Conservation (phyloP, 2,113 vertebrate genomes). For the Monopterus albus region DNA sequence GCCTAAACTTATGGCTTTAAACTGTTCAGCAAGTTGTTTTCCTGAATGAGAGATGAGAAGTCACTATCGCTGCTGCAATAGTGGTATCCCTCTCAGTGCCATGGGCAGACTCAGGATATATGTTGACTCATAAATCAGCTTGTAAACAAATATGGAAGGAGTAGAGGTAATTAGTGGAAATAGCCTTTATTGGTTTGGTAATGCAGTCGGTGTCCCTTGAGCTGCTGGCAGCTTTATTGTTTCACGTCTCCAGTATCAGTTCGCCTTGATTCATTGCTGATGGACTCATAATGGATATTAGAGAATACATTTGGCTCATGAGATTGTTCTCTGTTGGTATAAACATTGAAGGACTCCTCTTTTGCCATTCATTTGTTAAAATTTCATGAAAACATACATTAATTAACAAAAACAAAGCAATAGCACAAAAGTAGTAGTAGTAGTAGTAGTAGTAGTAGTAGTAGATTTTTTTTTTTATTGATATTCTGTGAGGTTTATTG, state of each 20-base stretch:
- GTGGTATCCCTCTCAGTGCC: constrained; percentile 4
- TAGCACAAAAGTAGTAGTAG: too few relatives aligned
- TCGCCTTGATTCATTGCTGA: constrained; percentile 28
- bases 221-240: constrained; percentile 45
- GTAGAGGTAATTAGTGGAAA: constrained; percentile 56
- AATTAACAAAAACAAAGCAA: constrained; percentile 2
- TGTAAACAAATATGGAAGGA: constrained; percentile 32
- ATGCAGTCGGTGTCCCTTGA: constrained; percentile 19
- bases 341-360: neutral
- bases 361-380: constrained; percentile 24
- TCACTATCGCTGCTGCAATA: constrained; percentile 8
- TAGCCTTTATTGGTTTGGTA: constrained; percentile 44
- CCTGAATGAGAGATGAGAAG: neutral
- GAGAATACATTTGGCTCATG: constrained; percentile 16
- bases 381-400: constrained; percentile 2
- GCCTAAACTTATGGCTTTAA: neutral
- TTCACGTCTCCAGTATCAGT: constrained; percentile 24
- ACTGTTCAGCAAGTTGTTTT: neutral
- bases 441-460: too few relatives aligned
- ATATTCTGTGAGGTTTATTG: too few relatives aligned
- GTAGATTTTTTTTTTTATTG: too few relatives aligned
- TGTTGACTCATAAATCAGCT: constrained; percentile 54
- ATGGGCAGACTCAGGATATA: constrained; percentile 9
- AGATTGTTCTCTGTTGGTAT: constrained; percentile 10
- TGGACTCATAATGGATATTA: constrained; percentile 37